Evolutionary conservation across 1,140 invertebrate species (phyloP), one percentile per base, ranked within the genome.

Genomic region (Drosophila repletoides): DNA sequence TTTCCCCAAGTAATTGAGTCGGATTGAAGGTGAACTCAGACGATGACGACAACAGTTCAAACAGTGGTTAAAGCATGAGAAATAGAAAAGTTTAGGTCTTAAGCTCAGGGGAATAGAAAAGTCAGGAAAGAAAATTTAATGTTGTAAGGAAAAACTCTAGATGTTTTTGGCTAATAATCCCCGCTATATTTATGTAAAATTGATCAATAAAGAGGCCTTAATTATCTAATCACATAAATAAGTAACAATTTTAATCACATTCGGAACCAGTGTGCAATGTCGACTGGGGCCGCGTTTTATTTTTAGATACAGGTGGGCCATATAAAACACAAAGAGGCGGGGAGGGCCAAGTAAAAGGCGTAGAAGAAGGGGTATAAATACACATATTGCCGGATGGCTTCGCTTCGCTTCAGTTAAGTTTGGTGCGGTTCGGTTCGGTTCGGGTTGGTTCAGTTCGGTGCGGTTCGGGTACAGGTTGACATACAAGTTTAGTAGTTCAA

Each of bases 381-480:
- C n/a, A n/a, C 60, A 34, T 52, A 53, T 60, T 33, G 26, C 29
- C 49, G 70, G 49, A 33, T 24, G n/a, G 52, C 22, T 48, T 24
- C 2, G 34, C 28, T 49, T 28, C 38, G 73, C 49, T 52, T 68
- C 31, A 28, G 34, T 63, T 52, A 22, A 63, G 59, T 60, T 51
- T 21, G 38, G n/a, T n/a, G n/a, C n/a, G n/a, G n/a, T n/a, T n/a
- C 15, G 34, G 48, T 51, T 53, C 5, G 4, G 33, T 53, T 55
- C 5, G 31, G 34, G 29, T 52, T 3, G 12, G 26, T 45, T 40
- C 36, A 17, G 34, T 41, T 43, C 45, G 70, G 59, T 80, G 76
- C 71, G 75, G 28, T 60, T 80, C 63, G 52, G 46, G 61, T 80
- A 79, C 76, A 79, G 76, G 76, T 80, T 79, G 76, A 80, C 76